Base-by-base conservation (phyloP, 2,797 vertebrate genomes). In the Liparis tanakae region DNA sequence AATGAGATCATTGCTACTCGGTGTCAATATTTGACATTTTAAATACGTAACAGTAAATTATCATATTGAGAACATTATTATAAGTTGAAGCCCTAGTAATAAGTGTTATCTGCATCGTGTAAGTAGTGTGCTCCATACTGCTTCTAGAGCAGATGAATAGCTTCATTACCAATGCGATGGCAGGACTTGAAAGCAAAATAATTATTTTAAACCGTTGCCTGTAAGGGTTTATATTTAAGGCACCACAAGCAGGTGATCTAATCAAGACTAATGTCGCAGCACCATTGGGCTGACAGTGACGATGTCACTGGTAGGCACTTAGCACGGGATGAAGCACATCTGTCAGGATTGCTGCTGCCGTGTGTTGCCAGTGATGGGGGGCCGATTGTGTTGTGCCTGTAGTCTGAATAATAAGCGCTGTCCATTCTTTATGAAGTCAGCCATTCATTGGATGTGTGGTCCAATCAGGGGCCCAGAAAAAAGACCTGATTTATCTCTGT, bases 361-460 rank as follows among this genome's bases (percentile, higher is more conserved):
- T 44, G 43, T 20, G 36, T 34, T 43, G 66, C 15, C 48, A 36
- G 54, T 73, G 76, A 68, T 61, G 34, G 78, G 66, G 53, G 30
- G 36, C 46, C 5, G 14, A 67, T 34, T 6, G 25, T 60, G 46
- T 36, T 43, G 44, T 10, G 5, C 63, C 61, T 65, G 75, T 60
- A 59, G 18, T 48, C 41, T 77, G 78, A 87, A 58, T 81, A 80
- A 72, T 79, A 74, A 74, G 61, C 1, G 1, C 63, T 79, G 76
- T 67, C 25, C 62, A 37, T 17, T 75, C 70, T 81, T 68, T 46
- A 36, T 34, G 37, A 14, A 66, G 39, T 69, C 43, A 65, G 33
- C 13, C 43, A 20, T n/a, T 48, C 25, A 61, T 15, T 46, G 10
- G 34, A 39, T 67, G 68, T 66, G 37, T 65, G 37, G 46, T 55